A percentile compares a stretch with the other conserved stretches of the same genome.
Conservation (phyloP, 53 echinoderm and acorn worm genomes). For the Pentamera pediparva region DNA sequence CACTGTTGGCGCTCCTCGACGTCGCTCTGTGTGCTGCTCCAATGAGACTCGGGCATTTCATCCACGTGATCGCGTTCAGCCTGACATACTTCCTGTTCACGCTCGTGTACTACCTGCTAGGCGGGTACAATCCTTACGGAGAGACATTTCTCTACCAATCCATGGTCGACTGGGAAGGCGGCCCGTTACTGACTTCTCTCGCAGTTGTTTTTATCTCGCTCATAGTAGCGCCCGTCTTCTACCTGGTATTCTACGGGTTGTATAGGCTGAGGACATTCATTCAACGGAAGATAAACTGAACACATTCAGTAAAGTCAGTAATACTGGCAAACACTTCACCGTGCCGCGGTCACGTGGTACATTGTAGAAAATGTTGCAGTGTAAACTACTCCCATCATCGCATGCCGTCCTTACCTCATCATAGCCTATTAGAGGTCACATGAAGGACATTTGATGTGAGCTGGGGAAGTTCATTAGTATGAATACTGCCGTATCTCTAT, state of each 20-base stretch:
- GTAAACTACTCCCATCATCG: too few relatives aligned
- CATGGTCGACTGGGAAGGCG: conserved; percentile 56
- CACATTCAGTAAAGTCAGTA: background rate
- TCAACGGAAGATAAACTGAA: background rate
- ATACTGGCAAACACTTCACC: too few relatives aligned
- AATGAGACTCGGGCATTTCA: conserved; percentile 48
- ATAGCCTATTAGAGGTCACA: too few relatives aligned
- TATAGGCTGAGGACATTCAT: conserved; percentile 14
- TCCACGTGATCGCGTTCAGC: conserved; percentile 46
- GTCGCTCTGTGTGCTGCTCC: conserved; percentile 34
- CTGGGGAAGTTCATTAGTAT: too few relatives aligned
- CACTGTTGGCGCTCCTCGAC: conserved; percentile 41
- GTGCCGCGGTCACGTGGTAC: too few relatives aligned
- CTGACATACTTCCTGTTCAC: conserved; percentile 49
- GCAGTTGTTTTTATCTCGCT: conserved; percentile 18
- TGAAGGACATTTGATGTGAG: too few relatives aligned
- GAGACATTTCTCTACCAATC: conserved; percentile 52
- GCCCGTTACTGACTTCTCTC: background rate
- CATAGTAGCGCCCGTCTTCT: background rate
- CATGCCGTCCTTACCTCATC: too few relatives aligned
- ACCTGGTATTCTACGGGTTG: background rate
- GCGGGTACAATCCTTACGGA: conserved; percentile 65
- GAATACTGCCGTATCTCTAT: too few relatives aligned
- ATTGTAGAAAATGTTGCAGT: too few relatives aligned
- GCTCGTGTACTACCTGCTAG: conserved; percentile 44